A percentile compares a stretch with the other conserved stretches of the same genome.
Conservation (phyloP, 2,113 vertebrate genomes). For the Pimephales promelas region DNA sequence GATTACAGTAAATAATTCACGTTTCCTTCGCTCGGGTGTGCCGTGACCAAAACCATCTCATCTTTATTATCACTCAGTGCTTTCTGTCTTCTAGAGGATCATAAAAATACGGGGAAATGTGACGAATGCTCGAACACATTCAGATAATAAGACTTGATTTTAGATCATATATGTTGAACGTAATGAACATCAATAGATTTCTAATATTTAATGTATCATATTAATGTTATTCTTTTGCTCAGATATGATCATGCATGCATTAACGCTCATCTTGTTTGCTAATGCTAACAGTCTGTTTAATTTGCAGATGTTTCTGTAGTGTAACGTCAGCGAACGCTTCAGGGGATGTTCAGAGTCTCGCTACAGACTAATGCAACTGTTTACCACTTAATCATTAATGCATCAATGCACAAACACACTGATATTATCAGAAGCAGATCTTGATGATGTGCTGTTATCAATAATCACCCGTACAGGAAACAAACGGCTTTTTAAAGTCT, state of each 20-base stretch:
- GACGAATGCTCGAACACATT: too few relatives aligned
- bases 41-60: neutral
- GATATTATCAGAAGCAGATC: neutral
- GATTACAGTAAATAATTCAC: constrained; percentile 72
- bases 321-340: neutral
- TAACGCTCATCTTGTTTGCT: neutral
- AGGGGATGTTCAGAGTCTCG: constrained; percentile 14
- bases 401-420: constrained; percentile 18
- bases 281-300: neutral
- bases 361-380: neutral
- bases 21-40: constrained; percentile 52
- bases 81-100: neutral
- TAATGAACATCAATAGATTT: too few relatives aligned
- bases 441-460: neutral
- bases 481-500: too few relatives aligned
- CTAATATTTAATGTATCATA: too few relatives aligned
- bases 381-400: neutral
- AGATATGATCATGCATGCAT: neutral
- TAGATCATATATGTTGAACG: too few relatives aligned
- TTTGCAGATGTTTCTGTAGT: constrained; percentile 9
- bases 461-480: neutral
- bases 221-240: too few relatives aligned
- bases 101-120: too few relatives aligned
- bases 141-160: too few relatives aligned
- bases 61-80: neutral